These are phyloP conservation scores for Metellina segmentata DNA, from an alignment of 2,888 invertebrate species.

Conservation along the genomic window DNA sequence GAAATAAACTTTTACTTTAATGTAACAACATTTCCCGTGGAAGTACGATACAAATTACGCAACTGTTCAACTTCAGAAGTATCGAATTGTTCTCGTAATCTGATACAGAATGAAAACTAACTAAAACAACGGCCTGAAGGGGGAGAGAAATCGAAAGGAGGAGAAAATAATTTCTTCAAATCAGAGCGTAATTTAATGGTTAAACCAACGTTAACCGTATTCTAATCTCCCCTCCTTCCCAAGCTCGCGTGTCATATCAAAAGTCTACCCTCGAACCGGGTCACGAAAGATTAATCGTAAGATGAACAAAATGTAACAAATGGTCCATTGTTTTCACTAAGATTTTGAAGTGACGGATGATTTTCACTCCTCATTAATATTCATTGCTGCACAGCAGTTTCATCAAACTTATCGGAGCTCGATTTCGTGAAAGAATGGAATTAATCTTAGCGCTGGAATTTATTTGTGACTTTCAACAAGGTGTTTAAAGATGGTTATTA, in stretches of 20 bases:
- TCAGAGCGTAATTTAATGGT: no score
- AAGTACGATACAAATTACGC: no score
- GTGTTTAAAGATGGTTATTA: not conserved
- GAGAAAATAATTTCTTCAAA: no score
- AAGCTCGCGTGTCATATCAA: no score
- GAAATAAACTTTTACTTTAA: no score
- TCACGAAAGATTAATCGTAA: not conserved
- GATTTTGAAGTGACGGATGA: constrained; percentile 20
- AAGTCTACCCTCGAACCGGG: not conserved
- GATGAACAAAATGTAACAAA: constrained; percentile 5
- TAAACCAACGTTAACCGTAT: not conserved
- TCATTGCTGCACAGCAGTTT: not conserved
- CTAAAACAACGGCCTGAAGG: no score
- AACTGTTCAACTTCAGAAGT: no score
- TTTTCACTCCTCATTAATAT: constrained; percentile 20
- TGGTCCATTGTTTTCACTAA: constrained; percentile 26
- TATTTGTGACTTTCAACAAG: not conserved
- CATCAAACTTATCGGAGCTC: constrained; percentile 13
- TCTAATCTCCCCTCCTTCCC: no score
- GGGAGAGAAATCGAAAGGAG: no score
- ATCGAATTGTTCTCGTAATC: no score
- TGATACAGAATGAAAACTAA: no score
- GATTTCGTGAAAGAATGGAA: constrained; percentile 37
- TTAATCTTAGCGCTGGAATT: constrained; percentile 12
- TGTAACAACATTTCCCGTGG: no score